Evolutionary conservation across 2,797 vertebrate species (phyloP), one percentile per base, ranked within the genome.

Genomic region (Gallirallus australis): DNA sequence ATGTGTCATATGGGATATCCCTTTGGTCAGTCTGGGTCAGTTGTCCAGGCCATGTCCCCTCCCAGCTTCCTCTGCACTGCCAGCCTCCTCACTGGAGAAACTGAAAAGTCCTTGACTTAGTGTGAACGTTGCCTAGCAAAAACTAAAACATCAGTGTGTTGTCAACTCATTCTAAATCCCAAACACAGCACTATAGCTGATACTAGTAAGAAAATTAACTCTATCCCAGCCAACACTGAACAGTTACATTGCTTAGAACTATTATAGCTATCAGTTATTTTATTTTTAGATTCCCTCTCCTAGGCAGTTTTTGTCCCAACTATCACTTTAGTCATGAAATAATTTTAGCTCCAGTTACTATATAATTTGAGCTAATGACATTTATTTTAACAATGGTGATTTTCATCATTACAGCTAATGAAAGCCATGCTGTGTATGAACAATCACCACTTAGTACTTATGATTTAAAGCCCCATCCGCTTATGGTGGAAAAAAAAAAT

Each of bases 361-460:
- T 77, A 83, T 94, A 95, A 95, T 93, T 94, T 77, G 66, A 86
- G 66, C 60, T 96, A 95, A 96, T 96, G 82, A 57, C 94, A 93
- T 96, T 94, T 97, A 86, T 92, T 95, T 95, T 82, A 93, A 96
- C 89, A 96, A 95, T 93, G 79, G 76, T 90, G 76, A 86, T 96
- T 96, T 93, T 96, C 82, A 93, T 97, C 90, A 96, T 97, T 95
- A 86, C 42, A 91, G 76, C 64, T 95, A 92, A 97, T 88, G 92
- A 95, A 96, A 93, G 33, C 52, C 47, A 57, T 54, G 42, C 50
- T 64, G 63, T 52, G 15, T 91, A 56, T 76, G 91, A 96, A 87
- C 82, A 87, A 78, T 72, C 4, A 5, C 68, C 60, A 61, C 73
- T 96, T 83, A 85, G 31, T 65, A 68, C 78, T 80, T 95, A 86